Evolutionary conservation across 2,797 vertebrate species (phyloP), one percentile per base, ranked within the genome.

Genomic region (Salmo trutta): DNA sequence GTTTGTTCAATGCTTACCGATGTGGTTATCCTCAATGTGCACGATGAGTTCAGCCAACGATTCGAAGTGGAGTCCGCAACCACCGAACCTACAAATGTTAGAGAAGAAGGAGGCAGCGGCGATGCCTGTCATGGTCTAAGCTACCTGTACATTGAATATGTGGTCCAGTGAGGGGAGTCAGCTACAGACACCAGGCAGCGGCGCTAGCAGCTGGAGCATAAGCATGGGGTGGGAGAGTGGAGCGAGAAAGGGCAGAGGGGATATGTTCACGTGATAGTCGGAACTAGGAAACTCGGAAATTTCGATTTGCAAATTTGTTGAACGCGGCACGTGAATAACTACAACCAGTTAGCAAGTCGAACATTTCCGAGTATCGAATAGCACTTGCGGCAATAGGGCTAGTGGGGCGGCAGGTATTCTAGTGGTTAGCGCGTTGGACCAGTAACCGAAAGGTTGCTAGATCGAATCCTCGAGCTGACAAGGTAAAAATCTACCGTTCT

Each of bases 31-130:
- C 90, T 99, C 97, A 91, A 99, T 99, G 94, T 99, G 97, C 87
- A 96, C 96, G 91, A 99, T 99, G 83, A 99, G 97, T 92, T 98
- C 97, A 81, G 95, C 92, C 94, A 99, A 92, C 81, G 95, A 96
- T 80, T 96, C 95, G 91, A 98, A 98, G 93, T 96, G 96, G 31
- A 96, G 96, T 85, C 97, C 96, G 93, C 97, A 99, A 93, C 96
- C 95, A 83, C 96, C 96, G 91, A 98, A 99, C 76, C 95, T 95
- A 94, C 97, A 99, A 78, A 93, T 94, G 91, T 99, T 99, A 93
- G 97, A 98, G 90, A 99, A 99, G 93, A 99, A 98, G 92, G 97
- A 98, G 93, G 97, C 97, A 90, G 97, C 97, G 91, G 97, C 97
- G 94, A 99, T 97, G 94, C 95, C 96, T 93, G 97, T 98, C 97